Evolutionary conservation across 2,888 invertebrate species (phyloP).

Genomic region (Himalopsyche anomala): DNA sequence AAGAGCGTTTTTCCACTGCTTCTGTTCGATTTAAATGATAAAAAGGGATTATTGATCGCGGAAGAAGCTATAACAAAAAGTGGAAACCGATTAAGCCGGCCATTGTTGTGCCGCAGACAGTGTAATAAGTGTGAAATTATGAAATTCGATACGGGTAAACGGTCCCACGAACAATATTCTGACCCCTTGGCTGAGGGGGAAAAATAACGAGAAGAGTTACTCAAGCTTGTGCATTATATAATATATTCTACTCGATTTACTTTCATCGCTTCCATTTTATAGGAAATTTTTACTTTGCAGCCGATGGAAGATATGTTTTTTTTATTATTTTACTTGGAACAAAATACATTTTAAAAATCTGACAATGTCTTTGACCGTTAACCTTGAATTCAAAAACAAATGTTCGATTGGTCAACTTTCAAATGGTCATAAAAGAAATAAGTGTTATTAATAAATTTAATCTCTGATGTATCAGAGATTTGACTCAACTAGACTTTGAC

Average conservation of each 20-base stretch:
- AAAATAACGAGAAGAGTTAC: slow-evolving; percentile 4
- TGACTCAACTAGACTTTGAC: no score
- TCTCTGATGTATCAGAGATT: no score
- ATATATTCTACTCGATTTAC: not conserved
- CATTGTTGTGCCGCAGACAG: slow-evolving; percentile 52
- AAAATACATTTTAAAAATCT: no score
- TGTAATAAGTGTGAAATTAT: slow-evolving; percentile 65
- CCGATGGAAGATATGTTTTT: not conserved
- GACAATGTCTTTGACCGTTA: no score
- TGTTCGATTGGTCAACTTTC: no score
- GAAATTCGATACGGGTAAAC: slow-evolving; percentile 63
- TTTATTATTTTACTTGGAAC: no score
- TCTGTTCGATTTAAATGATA: slow-evolving; percentile 45
- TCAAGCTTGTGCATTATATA: not conserved
- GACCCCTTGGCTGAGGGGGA: slow-evolving; percentile 10
- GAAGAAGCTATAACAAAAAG: slow-evolving; percentile 56
- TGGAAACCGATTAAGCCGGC: slow-evolving; percentile 58
- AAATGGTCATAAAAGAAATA: no score
- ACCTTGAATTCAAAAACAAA: no score
- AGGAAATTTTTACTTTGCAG: not conserved
- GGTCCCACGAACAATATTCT: slow-evolving; percentile 32
- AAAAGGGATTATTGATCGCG: slow-evolving; percentile 59
- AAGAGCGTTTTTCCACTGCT: not conserved
- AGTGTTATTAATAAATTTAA: no score
- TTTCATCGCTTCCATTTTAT: not conserved